These are phyloP conservation scores for Drosophila hamatofila DNA, from an alignment of 2,888 invertebrate species.

Conservation along the genomic window DNA sequence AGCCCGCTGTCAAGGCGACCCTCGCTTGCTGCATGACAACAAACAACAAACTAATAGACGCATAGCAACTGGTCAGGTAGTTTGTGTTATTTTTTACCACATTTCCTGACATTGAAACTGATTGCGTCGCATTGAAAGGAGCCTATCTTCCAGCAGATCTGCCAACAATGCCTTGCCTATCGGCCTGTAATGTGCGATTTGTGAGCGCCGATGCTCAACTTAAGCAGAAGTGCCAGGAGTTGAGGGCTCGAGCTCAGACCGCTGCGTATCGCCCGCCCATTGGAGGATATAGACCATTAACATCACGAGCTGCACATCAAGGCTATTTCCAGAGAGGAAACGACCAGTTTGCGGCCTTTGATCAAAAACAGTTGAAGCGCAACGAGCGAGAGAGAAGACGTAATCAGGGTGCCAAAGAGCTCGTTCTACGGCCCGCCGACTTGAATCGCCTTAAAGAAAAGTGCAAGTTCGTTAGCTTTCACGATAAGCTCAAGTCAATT, in stretches of 20 bases:
- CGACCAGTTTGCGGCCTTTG: constrained; percentile 62
- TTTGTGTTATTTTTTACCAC: background rate
- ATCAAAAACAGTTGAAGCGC: constrained; percentile 60
- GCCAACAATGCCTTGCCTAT: constrained; percentile 71
- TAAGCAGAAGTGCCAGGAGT: constrained; percentile 58
- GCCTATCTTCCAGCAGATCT: background rate
- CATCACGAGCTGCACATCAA: constrained; percentile 14
- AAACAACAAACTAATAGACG: constrained; percentile 47
- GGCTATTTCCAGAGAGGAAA: constrained; percentile 39
- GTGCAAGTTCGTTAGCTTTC: constrained; percentile 86
- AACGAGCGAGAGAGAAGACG: constrained; percentile 57
- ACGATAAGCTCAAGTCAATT: constrained; percentile 85
- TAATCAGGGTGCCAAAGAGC: constrained; percentile 60
- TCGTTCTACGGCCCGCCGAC: constrained; percentile 86
- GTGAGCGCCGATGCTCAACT: constrained; percentile 60
- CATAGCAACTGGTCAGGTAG: constrained; percentile 38
- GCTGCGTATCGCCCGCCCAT: constrained; percentile 63
- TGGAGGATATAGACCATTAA: constrained; percentile 56
- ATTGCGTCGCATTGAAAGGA: constrained; percentile 14
- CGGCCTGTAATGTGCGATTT: constrained; percentile 75
- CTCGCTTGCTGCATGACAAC: constrained; percentile 57
- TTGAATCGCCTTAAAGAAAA: constrained; percentile 87
- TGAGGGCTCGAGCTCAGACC: constrained; percentile 61
- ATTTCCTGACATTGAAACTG: constrained; percentile 25
- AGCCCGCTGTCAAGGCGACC: constrained; percentile 62